Evolutionary conservation across 2,113 vertebrate genomes (phyloP).

Genomic region (Furnarius figulus): DNA sequence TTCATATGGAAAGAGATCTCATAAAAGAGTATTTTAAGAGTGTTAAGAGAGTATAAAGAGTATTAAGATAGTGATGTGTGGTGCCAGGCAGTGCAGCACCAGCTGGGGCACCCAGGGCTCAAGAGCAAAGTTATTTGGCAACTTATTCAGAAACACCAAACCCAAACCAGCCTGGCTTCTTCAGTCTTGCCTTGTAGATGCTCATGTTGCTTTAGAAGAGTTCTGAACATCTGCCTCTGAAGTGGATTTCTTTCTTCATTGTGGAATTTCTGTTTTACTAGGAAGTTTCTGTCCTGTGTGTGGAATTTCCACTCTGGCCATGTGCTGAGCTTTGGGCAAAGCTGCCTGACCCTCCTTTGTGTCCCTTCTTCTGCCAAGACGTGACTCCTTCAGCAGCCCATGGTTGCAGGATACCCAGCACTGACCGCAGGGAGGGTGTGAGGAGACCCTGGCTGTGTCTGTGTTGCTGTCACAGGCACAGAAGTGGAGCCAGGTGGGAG

Average conservation of each 20-base stretch:
- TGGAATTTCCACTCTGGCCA: not conserved
- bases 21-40: not conserved
- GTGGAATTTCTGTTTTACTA: not conserved
- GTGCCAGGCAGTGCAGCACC: not conserved
- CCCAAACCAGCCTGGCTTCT: not conserved
- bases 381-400: not conserved
- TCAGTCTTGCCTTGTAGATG: not conserved
- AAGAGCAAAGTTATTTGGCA: not conserved
- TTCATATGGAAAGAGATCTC: not conserved
- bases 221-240: not conserved
- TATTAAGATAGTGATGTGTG: no score
- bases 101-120: not conserved
- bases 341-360: not conserved
- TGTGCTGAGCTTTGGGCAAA: not conserved
- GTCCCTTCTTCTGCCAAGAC: not conserved
- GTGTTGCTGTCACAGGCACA: rapidly evolving
- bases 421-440: not conserved
- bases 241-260: not conserved
- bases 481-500: not conserved
- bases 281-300: not conserved
- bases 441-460: not conserved
- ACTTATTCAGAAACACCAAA: not conserved
- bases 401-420: rapidly evolving
- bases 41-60: no score
- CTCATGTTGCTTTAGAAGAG: not conserved